Evolutionary conservation across 2,888 invertebrate genomes (phyloP).

Genomic region (Neoaliturus tenellus): DNA sequence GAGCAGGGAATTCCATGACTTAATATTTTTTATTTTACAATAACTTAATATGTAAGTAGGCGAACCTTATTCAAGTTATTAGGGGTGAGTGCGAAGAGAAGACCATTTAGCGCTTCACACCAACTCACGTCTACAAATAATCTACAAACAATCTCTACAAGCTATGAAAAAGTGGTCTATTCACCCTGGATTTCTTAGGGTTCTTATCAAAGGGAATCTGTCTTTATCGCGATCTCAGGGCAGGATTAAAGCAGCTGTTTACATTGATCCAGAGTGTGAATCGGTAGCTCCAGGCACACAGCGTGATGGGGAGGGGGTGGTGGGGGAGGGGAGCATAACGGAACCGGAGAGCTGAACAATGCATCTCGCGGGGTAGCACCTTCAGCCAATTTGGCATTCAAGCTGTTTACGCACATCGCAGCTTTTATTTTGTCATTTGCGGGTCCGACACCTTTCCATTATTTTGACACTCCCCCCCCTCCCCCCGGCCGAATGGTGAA

Average conservation of each 20-base stretch:
- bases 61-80: too few species aligned
- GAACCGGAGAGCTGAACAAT: conserved; percentile 49
- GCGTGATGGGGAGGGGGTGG: not conserved
- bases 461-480: conserved; percentile 52
- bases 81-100: too few species aligned
- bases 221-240: conserved; percentile 7
- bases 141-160: too few species aligned
- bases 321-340: conserved; percentile 30
- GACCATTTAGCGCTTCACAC: too few species aligned
- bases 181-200: conserved; percentile 18
- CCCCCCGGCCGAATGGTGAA: conserved; percentile 50
- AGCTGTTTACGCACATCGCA: conserved; percentile 51
- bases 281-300: not conserved
- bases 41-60: too few species aligned
- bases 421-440: conserved; percentile 54
- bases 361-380: conserved; percentile 33
- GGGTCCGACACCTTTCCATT: conserved; percentile 57
- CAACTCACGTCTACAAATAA: too few species aligned
- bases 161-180: not conserved
- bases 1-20: too few species aligned
- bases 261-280: conserved; percentile 50
- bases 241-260: conserved; percentile 47
- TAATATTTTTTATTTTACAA: too few species aligned
- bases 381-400: conserved; percentile 56
- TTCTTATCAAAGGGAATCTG: conserved; percentile 28